These are phyloP conservation scores for Pterobdella sp. DNA, from an alignment of 2,888 invertebrate species.

Conservation along the genomic window DNA sequence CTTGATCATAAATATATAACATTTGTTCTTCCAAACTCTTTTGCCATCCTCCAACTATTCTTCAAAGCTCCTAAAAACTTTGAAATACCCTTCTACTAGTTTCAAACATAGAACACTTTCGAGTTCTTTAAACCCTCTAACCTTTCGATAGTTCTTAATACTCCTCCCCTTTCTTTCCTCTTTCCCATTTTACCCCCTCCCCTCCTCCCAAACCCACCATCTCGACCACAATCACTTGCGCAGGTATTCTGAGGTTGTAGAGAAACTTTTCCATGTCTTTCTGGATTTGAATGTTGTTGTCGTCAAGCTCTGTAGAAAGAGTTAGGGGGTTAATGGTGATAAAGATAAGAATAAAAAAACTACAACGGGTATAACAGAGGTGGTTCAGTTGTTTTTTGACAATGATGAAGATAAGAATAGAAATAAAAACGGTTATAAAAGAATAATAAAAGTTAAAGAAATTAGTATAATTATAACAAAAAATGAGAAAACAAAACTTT, in stretches of 20 bases:
- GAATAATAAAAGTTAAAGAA: too few relatives aligned
- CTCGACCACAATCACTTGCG: constrained; percentile 96
- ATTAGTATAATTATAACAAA: too few relatives aligned
- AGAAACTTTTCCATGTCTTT: constrained; percentile 94
- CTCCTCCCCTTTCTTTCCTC: too few relatives aligned
- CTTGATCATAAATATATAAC: background rate
- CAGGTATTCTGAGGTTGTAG: constrained; percentile 85
- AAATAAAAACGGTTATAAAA: too few relatives aligned
- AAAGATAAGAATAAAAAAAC: background rate
- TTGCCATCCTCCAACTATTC: background rate
- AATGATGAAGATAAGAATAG: too few relatives aligned
- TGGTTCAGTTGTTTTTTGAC: too few relatives aligned
- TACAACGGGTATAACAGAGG: too few relatives aligned
- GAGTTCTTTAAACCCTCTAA: too few relatives aligned
- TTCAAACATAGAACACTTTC: too few relatives aligned
- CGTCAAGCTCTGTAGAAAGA: constrained; percentile 67
- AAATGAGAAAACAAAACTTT: too few relatives aligned
- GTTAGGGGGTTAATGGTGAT: background rate
- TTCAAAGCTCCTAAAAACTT: background rate
- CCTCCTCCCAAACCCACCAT: constrained; percentile 67
- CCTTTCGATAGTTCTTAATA: too few relatives aligned
- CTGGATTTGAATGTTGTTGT: constrained; percentile 99
- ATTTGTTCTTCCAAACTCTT: background rate
- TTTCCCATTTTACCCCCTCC: too few relatives aligned
- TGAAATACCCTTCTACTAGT: background rate